Evolutionary conservation across 2,113 vertebrate species (phyloP).

Genomic region (Aphyosemion australe): DNA sequence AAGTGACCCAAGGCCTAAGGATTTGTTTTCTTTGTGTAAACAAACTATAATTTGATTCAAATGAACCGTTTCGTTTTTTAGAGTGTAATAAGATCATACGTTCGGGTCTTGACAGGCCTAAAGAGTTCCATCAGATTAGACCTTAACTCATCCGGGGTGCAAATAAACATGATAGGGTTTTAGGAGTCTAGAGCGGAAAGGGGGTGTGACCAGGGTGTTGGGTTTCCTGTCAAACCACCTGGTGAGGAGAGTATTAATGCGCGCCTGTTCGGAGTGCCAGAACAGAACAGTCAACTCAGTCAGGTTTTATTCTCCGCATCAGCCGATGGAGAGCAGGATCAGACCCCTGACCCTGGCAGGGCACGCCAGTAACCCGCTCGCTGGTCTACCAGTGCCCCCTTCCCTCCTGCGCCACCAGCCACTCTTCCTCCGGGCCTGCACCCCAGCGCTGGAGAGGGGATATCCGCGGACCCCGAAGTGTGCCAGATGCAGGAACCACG

Average conservation of each 20-base stretch:
- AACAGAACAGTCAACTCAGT: conserved; percentile 23
- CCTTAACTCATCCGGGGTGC: conserved; percentile 47
- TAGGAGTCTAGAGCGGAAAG: conserved; percentile 57
- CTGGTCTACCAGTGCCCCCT: conserved; percentile 68
- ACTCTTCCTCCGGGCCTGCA: conserved; percentile 70
- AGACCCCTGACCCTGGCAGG: conserved; percentile 61
- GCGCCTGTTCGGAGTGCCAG: conserved; percentile 20
- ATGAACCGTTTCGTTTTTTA: neutral
- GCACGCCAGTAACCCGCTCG: conserved; percentile 38
- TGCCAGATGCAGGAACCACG: conserved; percentile 89
- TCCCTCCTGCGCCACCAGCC: conserved; percentile 78
- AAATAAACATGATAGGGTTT: conserved; percentile 65
- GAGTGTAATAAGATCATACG: neutral
- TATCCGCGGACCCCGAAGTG: conserved; percentile 89
- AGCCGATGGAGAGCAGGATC: conserved; percentile 76
- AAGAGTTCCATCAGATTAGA: conserved; percentile 50
- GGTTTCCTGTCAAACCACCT: conserved; percentile 68
- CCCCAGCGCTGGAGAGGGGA: conserved; percentile 74
- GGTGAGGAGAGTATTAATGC: conserved; percentile 64
- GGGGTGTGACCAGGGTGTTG: conserved; percentile 66
- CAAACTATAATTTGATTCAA: neutral
- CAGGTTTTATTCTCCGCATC: neutral
- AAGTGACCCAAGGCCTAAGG: conserved; percentile 42
- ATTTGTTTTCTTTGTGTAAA: conserved; percentile 1
- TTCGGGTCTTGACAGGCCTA: conserved; percentile 4